Evolutionary conservation across 2,113 vertebrate species (phyloP).

Genomic region (Mola mola): DNA sequence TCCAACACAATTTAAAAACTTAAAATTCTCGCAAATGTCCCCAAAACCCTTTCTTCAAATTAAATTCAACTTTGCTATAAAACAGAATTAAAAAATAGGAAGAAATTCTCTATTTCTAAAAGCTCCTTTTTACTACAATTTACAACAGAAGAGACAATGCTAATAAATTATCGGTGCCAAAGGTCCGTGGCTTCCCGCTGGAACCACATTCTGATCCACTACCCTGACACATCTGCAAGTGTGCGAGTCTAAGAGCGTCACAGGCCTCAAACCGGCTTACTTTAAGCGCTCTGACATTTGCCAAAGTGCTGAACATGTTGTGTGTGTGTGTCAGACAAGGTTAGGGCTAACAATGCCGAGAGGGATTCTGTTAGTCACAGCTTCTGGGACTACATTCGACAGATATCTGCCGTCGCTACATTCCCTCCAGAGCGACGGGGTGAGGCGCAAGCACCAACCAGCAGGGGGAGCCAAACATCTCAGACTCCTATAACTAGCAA

Average conservation of each 20-base stretch:
- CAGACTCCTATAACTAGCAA: too few relatives aligned
- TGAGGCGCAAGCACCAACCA: neutral
- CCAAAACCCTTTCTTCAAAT: conserved; percentile 28
- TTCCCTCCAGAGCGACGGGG: conserved; percentile 6
- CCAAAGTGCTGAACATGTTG: too few relatives aligned
- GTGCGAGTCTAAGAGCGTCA: too few relatives aligned
- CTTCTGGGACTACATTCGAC: conserved; percentile 42
- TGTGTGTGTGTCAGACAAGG: too few relatives aligned
- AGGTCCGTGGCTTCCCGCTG: too few relatives aligned
- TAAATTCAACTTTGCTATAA: conserved; percentile 55
- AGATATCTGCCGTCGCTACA: conserved; percentile 2
- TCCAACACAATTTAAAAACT: too few relatives aligned
- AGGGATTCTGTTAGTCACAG: too few relatives aligned
- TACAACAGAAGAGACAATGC: conserved; percentile 48
- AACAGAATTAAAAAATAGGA: conserved; percentile 26
- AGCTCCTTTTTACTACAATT: conserved; percentile 39
- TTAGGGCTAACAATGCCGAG: too few relatives aligned
- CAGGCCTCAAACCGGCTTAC: too few relatives aligned
- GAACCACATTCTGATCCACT: too few relatives aligned
- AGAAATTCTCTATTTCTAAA: conserved; percentile 41
- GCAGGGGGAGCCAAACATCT: neutral
- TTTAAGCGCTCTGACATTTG: too few relatives aligned
- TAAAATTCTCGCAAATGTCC: neutral
- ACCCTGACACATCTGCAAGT: too few relatives aligned
- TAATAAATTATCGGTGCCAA: conserved; percentile 63